phyloP scores from a whole-genome alignment of 2,888 invertebrate genomes.

The Nomada ruficornis region DNA sequence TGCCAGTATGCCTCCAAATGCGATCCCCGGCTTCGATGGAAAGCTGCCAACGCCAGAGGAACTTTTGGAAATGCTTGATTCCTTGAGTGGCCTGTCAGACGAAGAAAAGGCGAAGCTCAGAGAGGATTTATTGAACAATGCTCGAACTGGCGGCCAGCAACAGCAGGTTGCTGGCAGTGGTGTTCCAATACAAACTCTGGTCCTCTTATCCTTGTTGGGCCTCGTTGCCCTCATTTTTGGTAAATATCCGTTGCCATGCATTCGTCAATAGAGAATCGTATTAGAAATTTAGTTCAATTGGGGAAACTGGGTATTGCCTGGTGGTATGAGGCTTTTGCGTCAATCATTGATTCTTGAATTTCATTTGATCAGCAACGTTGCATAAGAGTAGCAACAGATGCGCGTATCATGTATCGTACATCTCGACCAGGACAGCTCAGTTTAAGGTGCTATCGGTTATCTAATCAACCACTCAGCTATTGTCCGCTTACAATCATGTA shows the following conservation, averaged over 20 bases:
- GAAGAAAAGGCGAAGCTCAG: conserved; percentile 87
- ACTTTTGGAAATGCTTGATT: conserved; percentile 86
- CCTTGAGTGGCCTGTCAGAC: conserved; percentile 86
- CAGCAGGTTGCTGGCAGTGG: conserved; percentile 8
- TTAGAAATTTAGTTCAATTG: background rate
- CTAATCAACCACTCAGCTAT: conserved; percentile 62
- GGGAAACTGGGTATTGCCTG: background rate
- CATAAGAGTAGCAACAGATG: conserved; percentile 13
- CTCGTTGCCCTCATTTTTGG: conserved; percentile 76
- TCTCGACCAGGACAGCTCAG: background rate
- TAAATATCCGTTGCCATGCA: conserved; percentile 60
- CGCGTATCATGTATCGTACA: background rate
- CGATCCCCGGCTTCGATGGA: conserved; percentile 55
- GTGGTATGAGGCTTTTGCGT: background rate
- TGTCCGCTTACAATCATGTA: conserved; percentile 12
- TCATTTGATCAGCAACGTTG: conserved; percentile 30
- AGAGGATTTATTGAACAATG: conserved; percentile 85
- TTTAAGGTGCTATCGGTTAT: conserved; percentile 45
- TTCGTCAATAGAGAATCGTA: background rate
- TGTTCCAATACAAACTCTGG: conserved; percentile 77
- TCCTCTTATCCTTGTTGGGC: conserved; percentile 73
- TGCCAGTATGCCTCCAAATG: background rate
- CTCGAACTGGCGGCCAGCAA: conserved; percentile 57
- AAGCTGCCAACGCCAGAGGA: conserved; percentile 86
- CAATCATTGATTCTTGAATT: background rate